phyloP scores from a whole-genome alignment of 2,888 invertebrate genomes.

The Axea sp. region DNA sequence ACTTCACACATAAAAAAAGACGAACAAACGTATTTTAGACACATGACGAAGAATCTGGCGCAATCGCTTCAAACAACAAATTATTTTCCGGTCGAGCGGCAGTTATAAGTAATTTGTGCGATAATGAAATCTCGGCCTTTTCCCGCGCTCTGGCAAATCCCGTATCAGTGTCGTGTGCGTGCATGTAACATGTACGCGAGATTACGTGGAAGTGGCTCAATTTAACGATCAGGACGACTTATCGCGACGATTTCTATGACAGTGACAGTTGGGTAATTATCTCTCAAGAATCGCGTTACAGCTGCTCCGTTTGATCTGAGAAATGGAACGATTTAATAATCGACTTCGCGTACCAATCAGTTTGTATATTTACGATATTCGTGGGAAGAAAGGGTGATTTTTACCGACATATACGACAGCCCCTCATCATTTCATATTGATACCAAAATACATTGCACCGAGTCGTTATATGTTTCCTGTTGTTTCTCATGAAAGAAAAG shows the following conservation, averaged over 20 bases:
- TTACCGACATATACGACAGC: slow-evolving; percentile 42
- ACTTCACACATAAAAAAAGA: too few species aligned
- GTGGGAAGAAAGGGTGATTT: slow-evolving; percentile 65
- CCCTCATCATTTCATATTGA: slow-evolving; percentile 52
- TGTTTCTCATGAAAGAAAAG: slow-evolving; percentile 20
- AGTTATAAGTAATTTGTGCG: slow-evolving; percentile 33
- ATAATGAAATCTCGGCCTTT: slow-evolving; percentile 48
- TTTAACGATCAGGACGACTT: slow-evolving; percentile 62
- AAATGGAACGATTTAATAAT: slow-evolving; percentile 52
- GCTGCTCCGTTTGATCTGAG: slow-evolving; percentile 36
- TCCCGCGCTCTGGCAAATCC: slow-evolving; percentile 26
- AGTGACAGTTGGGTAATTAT: slow-evolving; percentile 66
- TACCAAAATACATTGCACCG: slow-evolving; percentile 43
- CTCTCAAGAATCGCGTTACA: slow-evolving; percentile 35
- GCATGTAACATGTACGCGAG: slow-evolving; percentile 21
- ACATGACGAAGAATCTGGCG: slow-evolving; percentile 22
- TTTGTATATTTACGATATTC: slow-evolving; percentile 42
- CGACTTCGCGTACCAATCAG: slow-evolving; percentile 51
- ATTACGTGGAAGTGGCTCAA: slow-evolving; percentile 27
- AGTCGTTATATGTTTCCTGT: slow-evolving; percentile 53
- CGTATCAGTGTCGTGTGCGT: slow-evolving; percentile 22
- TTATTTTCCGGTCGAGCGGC: slow-evolving; percentile 36
- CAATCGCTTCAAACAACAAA: slow-evolving; percentile 29
- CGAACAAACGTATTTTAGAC: slow-evolving; percentile 7
- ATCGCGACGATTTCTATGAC: slow-evolving; percentile 66